Base-by-base conservation (phyloP, 2,888 invertebrate species). In the Epistrophe grossulariae region DNA sequence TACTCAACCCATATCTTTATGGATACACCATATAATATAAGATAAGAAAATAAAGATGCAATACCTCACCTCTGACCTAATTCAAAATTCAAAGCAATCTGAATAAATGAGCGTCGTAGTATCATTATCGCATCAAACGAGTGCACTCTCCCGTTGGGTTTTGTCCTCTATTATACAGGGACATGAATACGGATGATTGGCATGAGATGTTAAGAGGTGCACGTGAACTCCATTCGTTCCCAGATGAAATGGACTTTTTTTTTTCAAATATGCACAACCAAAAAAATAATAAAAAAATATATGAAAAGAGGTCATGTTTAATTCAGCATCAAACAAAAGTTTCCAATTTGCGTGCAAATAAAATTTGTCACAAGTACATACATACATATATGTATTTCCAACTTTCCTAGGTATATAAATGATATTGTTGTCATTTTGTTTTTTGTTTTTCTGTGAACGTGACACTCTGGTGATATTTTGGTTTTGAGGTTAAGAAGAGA, bases 21-120 rank as follows among this genome's bases (percentile, higher is more conserved):
- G 17, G 19, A 19, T 4, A 59, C 15, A 13, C 10, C 55, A 55
- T 9, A 2, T 15, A 28, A 35, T 17, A 59, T 2, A 57, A 31
- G 31, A 59, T 59, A 59, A 17, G 59, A 62, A 62, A 45, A 45
- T 11, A 31, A 64, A 45, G 45, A 45, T 31, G 45, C 64, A 45
- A 31, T n/a, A 28, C 13, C 45, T 45, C 28, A 45, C 45, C 31
- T 64, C 50, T 40, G 31, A 59, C 28, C 60, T 48, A 48, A 72
- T 82, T 55, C 57, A 57, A 71, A 72, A 82, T 82, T 71, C 82
- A 71, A 43, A 45, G 48, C 55, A 76, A 82, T 70, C 71, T 64
- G 71, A 77, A 71, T 77, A 77, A 82, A 77, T 82, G 77, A 82
- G 77, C 24, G 59, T 72, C 72, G 3, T 64, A 66, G 72, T 77